Conservation (phyloP, 1,140 invertebrate genomes). For the Aphaenogaster rudis region DNA sequence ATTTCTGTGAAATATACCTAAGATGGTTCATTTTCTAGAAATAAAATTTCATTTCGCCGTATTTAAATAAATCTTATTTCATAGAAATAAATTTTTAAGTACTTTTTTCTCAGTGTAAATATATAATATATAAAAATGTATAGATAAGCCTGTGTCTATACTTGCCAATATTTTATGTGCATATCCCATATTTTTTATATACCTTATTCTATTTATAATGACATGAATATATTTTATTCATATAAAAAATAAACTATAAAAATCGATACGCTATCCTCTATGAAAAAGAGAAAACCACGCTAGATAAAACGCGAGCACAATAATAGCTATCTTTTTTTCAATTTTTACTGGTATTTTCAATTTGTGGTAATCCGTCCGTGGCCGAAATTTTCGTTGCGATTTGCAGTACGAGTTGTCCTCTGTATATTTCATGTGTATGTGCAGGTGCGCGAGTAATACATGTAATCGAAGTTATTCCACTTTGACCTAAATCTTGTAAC, state of each 20-base stretch:
- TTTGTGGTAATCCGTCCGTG: slow-evolving; percentile 40
- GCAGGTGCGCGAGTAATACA: slow-evolving; percentile 11
- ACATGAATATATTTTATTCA: background rate
- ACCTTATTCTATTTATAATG: background rate
- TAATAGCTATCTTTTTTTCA: slow-evolving; percentile 14
- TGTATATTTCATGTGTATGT: background rate
- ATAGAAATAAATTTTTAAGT: no score
- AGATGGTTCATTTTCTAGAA: no score
- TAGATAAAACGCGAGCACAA: slow-evolving; percentile 1
- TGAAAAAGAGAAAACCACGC: background rate
- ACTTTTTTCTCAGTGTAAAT: no score
- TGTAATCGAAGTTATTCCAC: slow-evolving; percentile 60
- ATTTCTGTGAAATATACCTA: no score
- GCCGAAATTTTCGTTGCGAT: slow-evolving; percentile 30
- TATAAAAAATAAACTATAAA: slow-evolving; percentile 1
- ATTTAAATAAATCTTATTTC: no score
- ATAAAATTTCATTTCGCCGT: no score
- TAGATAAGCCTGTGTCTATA: no score
- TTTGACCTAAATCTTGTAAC: slow-evolving; percentile 42
- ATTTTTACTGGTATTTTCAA: slow-evolving; percentile 39
- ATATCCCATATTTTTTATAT: background rate
- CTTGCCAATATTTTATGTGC: background rate
- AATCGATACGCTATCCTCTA: background rate
- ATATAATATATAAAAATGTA: background rate
- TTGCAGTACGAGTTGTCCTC: slow-evolving; percentile 17